Conservation (phyloP, 1,140 invertebrate genomes). For the Drosophila simulans region DNA sequence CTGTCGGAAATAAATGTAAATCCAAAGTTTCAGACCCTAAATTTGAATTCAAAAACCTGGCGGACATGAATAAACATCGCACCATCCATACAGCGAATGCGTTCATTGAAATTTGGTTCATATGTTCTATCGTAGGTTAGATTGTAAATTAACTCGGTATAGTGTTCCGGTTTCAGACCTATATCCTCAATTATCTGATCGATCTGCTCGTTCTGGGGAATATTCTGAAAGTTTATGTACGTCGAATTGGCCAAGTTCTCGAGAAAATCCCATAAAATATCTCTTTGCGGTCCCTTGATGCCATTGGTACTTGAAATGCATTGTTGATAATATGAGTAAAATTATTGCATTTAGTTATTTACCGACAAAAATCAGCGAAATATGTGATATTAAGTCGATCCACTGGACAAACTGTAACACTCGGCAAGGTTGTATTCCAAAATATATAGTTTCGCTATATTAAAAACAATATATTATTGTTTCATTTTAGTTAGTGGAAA, state of each 20-base stretch:
- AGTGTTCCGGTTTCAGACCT: slow-evolving; percentile 59
- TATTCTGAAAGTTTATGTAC: slow-evolving; percentile 75
- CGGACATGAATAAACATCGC: slow-evolving; percentile 47
- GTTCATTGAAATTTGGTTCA: slow-evolving; percentile 38
- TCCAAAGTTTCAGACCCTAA: neutral
- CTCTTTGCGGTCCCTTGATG: slow-evolving; percentile 36
- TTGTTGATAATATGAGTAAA: neutral
- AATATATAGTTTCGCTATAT: slow-evolving; percentile 86
- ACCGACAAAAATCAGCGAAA: slow-evolving; percentile 84
- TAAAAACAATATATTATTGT: neutral
- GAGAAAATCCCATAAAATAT: slow-evolving; percentile 63
- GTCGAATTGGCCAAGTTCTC: slow-evolving; percentile 81
- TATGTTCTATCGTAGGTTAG: slow-evolving; percentile 64
- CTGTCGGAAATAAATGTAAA: slow-evolving; percentile 57
- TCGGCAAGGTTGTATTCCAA: slow-evolving; percentile 89
- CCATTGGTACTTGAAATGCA: slow-evolving; percentile 22
- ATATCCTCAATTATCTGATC: slow-evolving; percentile 50
- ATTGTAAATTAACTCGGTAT: slow-evolving; percentile 81
- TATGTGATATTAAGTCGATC: slow-evolving; percentile 84
- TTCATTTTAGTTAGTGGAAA: neutral
- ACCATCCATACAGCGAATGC: slow-evolving; percentile 57
- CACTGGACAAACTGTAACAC: slow-evolving; percentile 86
- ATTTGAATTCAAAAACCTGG: slow-evolving; percentile 50
- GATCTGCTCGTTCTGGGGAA: slow-evolving; percentile 53
- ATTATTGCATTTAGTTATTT: slow-evolving; percentile 6